These are phyloP conservation scores for Rousettus leschenaultii DNA, from an alignment of 2,113 vertebrate genomes.

Conservation along the genomic window DNA sequence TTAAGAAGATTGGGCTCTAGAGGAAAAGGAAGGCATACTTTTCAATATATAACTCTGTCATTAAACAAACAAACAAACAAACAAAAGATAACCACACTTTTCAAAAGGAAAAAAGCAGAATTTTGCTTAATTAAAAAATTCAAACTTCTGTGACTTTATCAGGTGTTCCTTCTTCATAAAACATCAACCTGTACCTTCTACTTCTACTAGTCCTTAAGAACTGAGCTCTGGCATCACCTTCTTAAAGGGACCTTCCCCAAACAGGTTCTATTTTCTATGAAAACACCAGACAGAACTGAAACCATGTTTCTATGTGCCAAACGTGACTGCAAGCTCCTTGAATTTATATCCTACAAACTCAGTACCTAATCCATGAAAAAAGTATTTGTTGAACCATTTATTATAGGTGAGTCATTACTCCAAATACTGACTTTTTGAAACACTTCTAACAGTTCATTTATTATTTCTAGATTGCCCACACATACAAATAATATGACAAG, in stretches of 20 bases:
- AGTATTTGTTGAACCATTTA: background rate
- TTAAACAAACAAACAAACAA: background rate
- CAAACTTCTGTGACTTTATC: background rate
- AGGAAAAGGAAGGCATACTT: background rate
- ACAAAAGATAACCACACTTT: background rate
- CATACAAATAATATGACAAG: background rate
- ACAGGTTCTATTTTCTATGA: background rate
- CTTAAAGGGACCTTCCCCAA: background rate
- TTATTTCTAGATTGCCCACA: background rate
- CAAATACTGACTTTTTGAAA: background rate
- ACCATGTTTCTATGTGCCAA: background rate
- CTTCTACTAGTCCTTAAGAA: background rate
- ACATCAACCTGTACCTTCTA: background rate
- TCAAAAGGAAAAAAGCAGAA: background rate
- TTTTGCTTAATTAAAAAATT: background rate
- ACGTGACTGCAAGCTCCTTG: background rate
- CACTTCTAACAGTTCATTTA: background rate
- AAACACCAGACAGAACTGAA: conserved; percentile 10
- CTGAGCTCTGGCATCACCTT: background rate
- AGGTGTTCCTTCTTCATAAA: background rate
- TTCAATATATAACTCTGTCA: background rate
- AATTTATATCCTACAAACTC: background rate
- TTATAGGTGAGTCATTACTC: background rate
- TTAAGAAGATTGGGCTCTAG: background rate
- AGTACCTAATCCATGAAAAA: background rate